Evolutionary conservation across 2,797 vertebrate species (phyloP).

Genomic region (Ceryle rudis): DNA sequence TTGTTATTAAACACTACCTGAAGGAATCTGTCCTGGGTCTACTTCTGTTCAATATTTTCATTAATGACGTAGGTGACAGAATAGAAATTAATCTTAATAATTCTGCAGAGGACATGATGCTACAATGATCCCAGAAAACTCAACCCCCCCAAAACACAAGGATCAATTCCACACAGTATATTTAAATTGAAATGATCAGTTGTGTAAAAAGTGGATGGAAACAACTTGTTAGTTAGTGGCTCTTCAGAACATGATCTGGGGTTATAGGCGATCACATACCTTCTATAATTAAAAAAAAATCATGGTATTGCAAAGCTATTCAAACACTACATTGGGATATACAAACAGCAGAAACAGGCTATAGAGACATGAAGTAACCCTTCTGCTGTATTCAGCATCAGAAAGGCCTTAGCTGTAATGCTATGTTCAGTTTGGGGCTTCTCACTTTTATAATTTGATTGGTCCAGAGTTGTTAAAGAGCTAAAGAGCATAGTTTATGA

Average conservation of each 20-base stretch:
- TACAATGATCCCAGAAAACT: background rate
- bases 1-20: background rate
- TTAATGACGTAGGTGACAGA: background rate
- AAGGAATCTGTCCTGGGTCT: background rate
- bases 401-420: background rate
- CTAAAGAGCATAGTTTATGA: background rate
- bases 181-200: background rate
- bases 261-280: background rate
- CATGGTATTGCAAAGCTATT: background rate
- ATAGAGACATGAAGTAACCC: background rate
- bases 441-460: background rate
- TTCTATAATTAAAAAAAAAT: background rate
- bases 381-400: background rate
- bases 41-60: background rate
- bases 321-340: background rate
- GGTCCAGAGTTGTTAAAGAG: background rate
- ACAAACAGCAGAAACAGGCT: background rate
- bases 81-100: background rate
- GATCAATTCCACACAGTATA: fast-evolving
- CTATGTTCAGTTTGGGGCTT: background rate
- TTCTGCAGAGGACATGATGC: background rate
- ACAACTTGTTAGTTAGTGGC: background rate
- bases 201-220: background rate
- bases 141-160: background rate
- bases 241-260: background rate